Base-by-base conservation (phyloP, 2,888 invertebrate species). In the Onthophagus sagittarius region DNA sequence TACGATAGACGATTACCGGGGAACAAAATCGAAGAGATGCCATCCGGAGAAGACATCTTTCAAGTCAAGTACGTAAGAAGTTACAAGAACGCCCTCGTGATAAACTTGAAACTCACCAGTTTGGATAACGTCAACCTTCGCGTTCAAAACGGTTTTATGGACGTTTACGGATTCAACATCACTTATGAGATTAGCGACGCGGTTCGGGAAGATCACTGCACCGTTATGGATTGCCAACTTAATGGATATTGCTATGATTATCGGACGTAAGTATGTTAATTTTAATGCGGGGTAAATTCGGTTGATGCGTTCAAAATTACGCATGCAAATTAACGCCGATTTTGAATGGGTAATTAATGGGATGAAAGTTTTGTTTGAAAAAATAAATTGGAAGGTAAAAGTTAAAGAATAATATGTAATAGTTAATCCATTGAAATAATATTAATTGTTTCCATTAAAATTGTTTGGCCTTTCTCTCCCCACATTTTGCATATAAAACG, bases 101-200 rank as follows among this genome's bases (percentile, higher is more conserved):
- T 97, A 76, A 93, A 93, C 77, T 90, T 97, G 79, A 87, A 88
- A 65, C 88, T 96, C 80, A 88, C 91, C 78, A 87, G 90, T 32
- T 86, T 93, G 75, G 94, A 94, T 82, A 94, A 94, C 63, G 73
- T 73, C 69, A 72, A 75, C 23, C 67, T 96, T 74, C 87, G 97
- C 4, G 95, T 95, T 0, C 86, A 95, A 77, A 90, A 93, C 81
- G 91, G 92, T 72, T 88, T 96, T 62, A 87, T 96, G 76, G 92
- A 95, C 76, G 94, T 96, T 63, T 96, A 93, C 82, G 97, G 97
- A 11, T 96, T 97, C 86, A 97, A 97, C 86, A 91, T 96, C 79
- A 97, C 96, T 31, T 97, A 96, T 83, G 94, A 96, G 82, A 92
- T 96, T 78, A 85, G 88, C 11, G 87, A 86, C n/a, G 81, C 84